Conservation (phyloP, 1,140 invertebrate species). For the Ganaspis sp. region DNA sequence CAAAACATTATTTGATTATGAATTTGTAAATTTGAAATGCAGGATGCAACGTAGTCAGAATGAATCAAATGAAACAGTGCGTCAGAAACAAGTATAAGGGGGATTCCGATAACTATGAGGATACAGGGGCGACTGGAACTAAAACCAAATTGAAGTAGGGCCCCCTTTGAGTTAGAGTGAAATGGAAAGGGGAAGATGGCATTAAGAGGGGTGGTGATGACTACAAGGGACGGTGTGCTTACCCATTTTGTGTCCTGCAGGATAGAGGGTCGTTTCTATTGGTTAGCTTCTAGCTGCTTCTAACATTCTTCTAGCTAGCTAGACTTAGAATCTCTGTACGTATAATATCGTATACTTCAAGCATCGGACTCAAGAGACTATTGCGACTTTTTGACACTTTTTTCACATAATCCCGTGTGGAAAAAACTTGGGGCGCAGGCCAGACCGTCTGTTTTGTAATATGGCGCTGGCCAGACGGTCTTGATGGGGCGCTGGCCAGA, state of each 20-base stretch:
- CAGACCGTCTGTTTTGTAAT: no score
- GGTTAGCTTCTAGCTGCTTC: not conserved
- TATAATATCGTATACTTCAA: no score
- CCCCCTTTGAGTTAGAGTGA: conserved; percentile 49
- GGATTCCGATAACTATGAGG: conserved; percentile 54
- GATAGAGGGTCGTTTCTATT: conserved; percentile 52
- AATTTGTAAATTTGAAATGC: not conserved
- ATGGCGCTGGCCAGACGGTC: no score
- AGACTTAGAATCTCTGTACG: no score
- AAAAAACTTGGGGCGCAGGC: no score
- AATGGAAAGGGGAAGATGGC: not conserved
- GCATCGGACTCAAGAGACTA: no score
- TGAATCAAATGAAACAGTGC: not conserved
- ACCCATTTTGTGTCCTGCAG: conserved; percentile 60
- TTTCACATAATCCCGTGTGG: no score
- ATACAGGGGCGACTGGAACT: conserved; percentile 64
- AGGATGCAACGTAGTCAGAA: not conserved
- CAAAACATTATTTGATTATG: not conserved
- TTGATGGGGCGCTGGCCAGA: no score
- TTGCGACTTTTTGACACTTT: no score
- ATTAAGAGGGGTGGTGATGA: conserved; percentile 68
- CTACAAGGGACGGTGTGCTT: conserved; percentile 64
- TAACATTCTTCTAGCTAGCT: not conserved
- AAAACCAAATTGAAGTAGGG: conserved; percentile 70
- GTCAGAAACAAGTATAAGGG: not conserved